phyloP scores from a whole-genome alignment of 2,888 invertebrate species.

The Poecilobothrus nobilitatus region DNA sequence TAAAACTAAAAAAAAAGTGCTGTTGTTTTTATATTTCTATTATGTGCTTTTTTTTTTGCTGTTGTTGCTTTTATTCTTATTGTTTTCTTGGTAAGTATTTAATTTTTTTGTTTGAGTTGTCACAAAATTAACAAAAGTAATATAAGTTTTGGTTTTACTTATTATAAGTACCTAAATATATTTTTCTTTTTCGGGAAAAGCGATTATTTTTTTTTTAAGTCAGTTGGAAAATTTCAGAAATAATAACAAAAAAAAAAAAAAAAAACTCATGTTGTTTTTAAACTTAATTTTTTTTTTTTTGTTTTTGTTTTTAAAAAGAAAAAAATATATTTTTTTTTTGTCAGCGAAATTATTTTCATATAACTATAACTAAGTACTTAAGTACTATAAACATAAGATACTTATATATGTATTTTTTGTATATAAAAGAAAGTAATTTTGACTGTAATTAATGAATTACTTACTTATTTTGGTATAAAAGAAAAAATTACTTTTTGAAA shows the following conservation, averaged over 20 bases:
- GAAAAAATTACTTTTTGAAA: not conserved
- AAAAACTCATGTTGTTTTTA: not conserved
- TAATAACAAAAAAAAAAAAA: too few relatives aligned
- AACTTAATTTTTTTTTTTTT: too few relatives aligned
- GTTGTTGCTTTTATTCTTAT: not conserved
- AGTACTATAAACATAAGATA: too few relatives aligned
- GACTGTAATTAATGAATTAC: too few relatives aligned
- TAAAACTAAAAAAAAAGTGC: not conserved
- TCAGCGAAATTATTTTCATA: not conserved
- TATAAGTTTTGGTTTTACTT: not conserved
- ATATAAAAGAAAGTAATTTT: too few relatives aligned
- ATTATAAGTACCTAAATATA: too few relatives aligned
- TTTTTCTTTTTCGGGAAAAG: too few relatives aligned
- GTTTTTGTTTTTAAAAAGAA: not conserved
- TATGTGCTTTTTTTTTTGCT: not conserved
- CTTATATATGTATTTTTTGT: too few relatives aligned
- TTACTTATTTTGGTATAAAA: too few relatives aligned
- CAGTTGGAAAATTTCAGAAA: not conserved
- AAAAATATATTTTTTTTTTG: not conserved
- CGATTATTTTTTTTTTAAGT: not conserved
- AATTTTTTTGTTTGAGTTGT: not conserved
- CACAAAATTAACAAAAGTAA: not conserved
- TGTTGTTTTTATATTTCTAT: not conserved
- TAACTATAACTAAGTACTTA: too few relatives aligned
- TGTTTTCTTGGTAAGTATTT: not conserved